Base-by-base conservation (phyloP, 1,140 invertebrate genomes). In the Cotesia vestalis region DNA sequence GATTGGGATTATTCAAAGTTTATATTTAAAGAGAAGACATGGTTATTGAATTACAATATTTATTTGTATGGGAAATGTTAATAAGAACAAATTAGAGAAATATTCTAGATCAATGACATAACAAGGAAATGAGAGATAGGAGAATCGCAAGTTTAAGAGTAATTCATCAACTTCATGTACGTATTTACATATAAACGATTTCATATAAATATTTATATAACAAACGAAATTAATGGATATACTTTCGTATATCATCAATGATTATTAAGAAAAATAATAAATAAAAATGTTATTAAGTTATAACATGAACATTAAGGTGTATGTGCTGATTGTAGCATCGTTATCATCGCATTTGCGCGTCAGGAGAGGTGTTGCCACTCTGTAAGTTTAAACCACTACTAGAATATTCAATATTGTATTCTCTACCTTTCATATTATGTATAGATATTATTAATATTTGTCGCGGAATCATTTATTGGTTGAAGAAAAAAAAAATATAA, bases 291-390 rank as follows among this genome's bases (percentile, higher is more conserved):
- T 73, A 75, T 20, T 20, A 55, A 14, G 17, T 55, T 14, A 55
- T 14, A 82, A 80, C 73, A 83, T 83, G 79, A 79, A 86, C 80
- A 73, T 85, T 84, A 85, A 84, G 85, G 81, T 85, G 80, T 84
- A 81, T 84, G 79, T 85, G 85, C 85, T 85, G 85, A 83, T 86
- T 85, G 79, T 85, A 86, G 84, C 84, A 82, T 85, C 83, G 79
- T 85, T 85, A 80, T 74, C 84, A 82, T 83, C 85, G 81, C 84
- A 85, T 83, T 84, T 80, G 81, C 82, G 81, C 80, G 83, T 85
- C 84, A 85, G 85, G 84, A 81, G 81, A 86, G 83, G 81, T 82
- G 81, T 86, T 85, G 78, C 85, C 83, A 83, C 81, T 85, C 85
- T 87, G 85, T 87, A 87, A 87, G 85, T 87, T 76, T 73, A 86